Conservation (phyloP, 2,113 vertebrate species). For the Arizona elegans region DNA sequence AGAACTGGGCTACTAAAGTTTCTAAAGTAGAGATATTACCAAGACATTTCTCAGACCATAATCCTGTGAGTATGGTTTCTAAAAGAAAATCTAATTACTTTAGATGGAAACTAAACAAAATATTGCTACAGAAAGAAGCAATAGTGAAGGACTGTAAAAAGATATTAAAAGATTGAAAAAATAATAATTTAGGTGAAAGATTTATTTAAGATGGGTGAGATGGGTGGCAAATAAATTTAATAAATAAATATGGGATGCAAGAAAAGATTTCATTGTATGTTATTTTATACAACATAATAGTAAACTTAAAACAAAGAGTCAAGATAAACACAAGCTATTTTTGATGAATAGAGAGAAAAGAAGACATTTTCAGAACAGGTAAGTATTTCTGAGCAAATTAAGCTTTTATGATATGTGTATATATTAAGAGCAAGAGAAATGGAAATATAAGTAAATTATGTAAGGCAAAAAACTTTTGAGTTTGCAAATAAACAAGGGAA, state of each 20-base stretch:
- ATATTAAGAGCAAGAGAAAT: neutral
- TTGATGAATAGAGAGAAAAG: neutral
- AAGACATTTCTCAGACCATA: neutral
- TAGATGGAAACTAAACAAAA: neutral
- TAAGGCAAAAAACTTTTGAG: neutral
- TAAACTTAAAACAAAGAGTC: neutral
- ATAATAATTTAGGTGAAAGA: neutral
- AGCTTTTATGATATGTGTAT: neutral
- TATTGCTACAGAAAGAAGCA: neutral
- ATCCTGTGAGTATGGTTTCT: neutral
- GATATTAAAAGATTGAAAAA: neutral
- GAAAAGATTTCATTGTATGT: neutral
- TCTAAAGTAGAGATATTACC: neutral
- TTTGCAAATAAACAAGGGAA: neutral
- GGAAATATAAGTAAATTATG: neutral
- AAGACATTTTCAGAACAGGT: neutral
- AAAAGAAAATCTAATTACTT: neutral
- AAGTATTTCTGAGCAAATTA: neutral
- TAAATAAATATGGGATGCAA: neutral
- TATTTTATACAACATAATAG: neutral
- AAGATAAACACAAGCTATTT: neutral
- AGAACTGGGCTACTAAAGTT: neutral
- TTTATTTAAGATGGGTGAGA: neutral
- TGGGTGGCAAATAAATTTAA: neutral
- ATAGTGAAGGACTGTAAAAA: neutral